Evolutionary conservation across 1,140 invertebrate species (phyloP), one percentile per base, ranked within the genome.

Genomic region (Anthonomus grandis): DNA sequence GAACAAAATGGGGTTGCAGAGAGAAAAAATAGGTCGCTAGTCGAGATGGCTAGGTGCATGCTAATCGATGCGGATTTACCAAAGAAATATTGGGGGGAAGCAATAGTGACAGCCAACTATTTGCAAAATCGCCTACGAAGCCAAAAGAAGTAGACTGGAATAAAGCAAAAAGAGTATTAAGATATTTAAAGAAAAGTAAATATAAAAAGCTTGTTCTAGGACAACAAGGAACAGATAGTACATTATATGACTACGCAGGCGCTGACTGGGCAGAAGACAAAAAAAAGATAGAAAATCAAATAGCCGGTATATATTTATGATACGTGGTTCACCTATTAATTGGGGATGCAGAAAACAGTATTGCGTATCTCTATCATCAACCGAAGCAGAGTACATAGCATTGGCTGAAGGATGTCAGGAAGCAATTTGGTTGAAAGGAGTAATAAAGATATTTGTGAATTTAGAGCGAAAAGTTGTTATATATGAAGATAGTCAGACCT

Each of bases 361-460:
- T 19, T 64, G 49, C 18, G 63, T 73, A 0, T 53, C 71, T 4
- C 41, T 73, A 13, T 71, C 64, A 13, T 70, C 62, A 18, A 69
- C 67, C 15, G 72, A 75, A 64, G 66, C 73, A 0, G 72, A 75
- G 51, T 73, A 70, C 45, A 65, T 72, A 24, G 65, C 70, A 3
- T 44, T 72, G 18, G 48, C 64, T 10, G 60, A 59, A n/a, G 64
- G 53, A 17, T 24, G 23, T 36, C 59, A 62, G 53, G 66, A 66
- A 60, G 53, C 42, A 10, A 48, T 55, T 13, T 59, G 50, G 38
- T 8, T 58, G 5, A 41, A 24, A 13, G 8, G 21, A 19, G 3
- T 47, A 38, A 5, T 54, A 47, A 27, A 39, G 4, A 42, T 47
- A 10, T 31, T 47, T 19, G 3, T 47, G 4, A 34, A 12, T 6